Percentiles rank a stretch among this genome's conserved stretches.
phyloP scores from a whole-genome alignment of 2,113 vertebrate genomes.

The Vanacampus margaritifer region DNA sequence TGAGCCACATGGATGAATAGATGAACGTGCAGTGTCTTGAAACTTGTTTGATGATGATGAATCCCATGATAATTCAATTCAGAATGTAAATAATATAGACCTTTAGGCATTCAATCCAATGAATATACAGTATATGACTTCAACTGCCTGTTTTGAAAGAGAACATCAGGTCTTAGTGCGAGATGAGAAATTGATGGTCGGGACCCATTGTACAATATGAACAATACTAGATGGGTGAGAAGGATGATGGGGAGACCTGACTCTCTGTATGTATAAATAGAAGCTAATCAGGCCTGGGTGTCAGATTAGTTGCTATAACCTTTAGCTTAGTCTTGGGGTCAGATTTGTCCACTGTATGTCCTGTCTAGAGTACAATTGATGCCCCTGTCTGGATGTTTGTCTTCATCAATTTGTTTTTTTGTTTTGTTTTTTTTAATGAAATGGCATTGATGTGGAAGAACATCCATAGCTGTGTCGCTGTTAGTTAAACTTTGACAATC shows the following conservation, averaged over 20 bases:
- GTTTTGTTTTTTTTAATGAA: background rate
- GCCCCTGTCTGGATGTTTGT: slow-evolving; percentile 39
- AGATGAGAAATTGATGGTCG: background rate
- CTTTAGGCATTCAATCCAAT: background rate
- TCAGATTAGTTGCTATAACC: slow-evolving; percentile 68
- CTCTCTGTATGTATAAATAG: slow-evolving; percentile 61
- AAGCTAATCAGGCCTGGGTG: slow-evolving; percentile 60
- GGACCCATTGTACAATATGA: background rate
- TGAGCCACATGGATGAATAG: no score
- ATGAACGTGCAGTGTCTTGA: no score
- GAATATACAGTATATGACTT: no score
- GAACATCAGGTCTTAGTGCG: background rate
- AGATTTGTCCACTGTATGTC: slow-evolving; percentile 47
- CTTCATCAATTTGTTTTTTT: background rate
- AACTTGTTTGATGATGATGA: no score
- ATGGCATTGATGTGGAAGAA: background rate
- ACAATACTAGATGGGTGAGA: background rate
- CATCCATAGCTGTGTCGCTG: background rate
- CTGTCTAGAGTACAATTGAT: slow-evolving; percentile 34
- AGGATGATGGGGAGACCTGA: slow-evolving; percentile 9
- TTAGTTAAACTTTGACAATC: no score
- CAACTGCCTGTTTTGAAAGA: background rate
- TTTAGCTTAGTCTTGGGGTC: slow-evolving; percentile 53
- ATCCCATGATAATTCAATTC: no score
- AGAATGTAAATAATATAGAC: no score